Evolutionary conservation across 2,797 vertebrate species (phyloP), one percentile per base, ranked within the genome.

Genomic region (Garrulus glandarius): DNA sequence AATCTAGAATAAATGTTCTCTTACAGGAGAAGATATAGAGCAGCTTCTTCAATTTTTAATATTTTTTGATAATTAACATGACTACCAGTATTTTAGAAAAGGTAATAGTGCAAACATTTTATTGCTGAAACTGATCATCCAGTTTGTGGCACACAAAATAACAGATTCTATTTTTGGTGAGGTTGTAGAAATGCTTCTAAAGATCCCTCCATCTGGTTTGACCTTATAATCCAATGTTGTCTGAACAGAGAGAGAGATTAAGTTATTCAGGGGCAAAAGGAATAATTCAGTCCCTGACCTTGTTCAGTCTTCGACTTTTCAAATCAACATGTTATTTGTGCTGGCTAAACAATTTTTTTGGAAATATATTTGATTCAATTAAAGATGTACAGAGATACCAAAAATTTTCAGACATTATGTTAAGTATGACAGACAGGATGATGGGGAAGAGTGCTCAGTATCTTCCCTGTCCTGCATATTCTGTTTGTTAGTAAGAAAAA

Each of bases 211-310:
- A 30, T 97, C 92, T 59, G 74, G 72, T 92, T 76, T 98, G 95
- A 97, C 96, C 89, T 98, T 98, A 95, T 97, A 98, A 96, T 97
- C 96, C 97, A 97, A 92, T 92, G 95, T 97, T 88, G 87, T 95
- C 95, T 93, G 96, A 96, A 96, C 83, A 94, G 95, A 97, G 94
- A 96, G 89, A 92, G 93, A 97, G 94, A 95, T 96, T 97, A 95
- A 96, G 91, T 97, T 97, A 96, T 96, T 97, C 85, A 96, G 89
- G 86, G 81, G 49, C 68, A 92, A 96, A 96, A 87, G 83, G 92
- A 81, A 96, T 97, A 97, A 97, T 97, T 97, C 90, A 92, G 87
- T 95, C 88, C 92, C 93, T 97, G 96, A 96, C 94, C 94, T 96
- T 72, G 2, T 68, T 97, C 93, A 74, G 46, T 92, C 84, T 91